Evolutionary conservation across 1,140 invertebrate species (phyloP), one percentile per base, ranked within the genome.

Genomic region (Wiebesia pumilae): DNA sequence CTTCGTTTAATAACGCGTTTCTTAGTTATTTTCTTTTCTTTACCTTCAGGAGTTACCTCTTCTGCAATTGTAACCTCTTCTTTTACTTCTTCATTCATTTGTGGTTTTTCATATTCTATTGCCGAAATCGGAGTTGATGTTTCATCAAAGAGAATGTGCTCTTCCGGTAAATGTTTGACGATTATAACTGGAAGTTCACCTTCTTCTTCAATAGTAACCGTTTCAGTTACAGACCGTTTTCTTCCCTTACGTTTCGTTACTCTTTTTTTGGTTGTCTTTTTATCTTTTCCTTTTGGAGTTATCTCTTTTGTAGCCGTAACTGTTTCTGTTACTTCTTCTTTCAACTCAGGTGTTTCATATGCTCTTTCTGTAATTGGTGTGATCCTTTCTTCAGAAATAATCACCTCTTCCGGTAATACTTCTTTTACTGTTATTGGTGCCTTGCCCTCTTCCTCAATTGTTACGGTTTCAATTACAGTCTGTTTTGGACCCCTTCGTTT

Each of bases 1-100:
- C 89, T 92, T 62, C 89, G 90, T 83, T 90, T 92, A 0, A 89
- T 90, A 16, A 89, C 88, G 65, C 91, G 93, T 71, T 90, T 93
- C 27, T 89, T 91, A 0, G 24, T 75, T 27, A 7, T 58, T 47
- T 79, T 73, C 80, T 83, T 84, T 3, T 47, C 65, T 47, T 84
- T 84, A 0, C 75, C 75, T 67, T 84, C 75, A 43, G 83, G 58
- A 24, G 83, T 84, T 54, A 62, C 6, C 33, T 85, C 84, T n/a
- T 54, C n/a, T 1, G 30, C 3, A 30, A 87, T 51, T 1, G 69
- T 87, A 27, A 89, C 85, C 33, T 88, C 80, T 87, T 88, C 83
- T 65, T 80, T 58, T 35, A 86, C 67, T 79, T 87, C 27, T 65
- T 82, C 67, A 6, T 85, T 54, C 4, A 7, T 1, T 27, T 69